phyloP scores from a whole-genome alignment of 2,888 invertebrate species.

The Lepetodrilus schrolli region DNA sequence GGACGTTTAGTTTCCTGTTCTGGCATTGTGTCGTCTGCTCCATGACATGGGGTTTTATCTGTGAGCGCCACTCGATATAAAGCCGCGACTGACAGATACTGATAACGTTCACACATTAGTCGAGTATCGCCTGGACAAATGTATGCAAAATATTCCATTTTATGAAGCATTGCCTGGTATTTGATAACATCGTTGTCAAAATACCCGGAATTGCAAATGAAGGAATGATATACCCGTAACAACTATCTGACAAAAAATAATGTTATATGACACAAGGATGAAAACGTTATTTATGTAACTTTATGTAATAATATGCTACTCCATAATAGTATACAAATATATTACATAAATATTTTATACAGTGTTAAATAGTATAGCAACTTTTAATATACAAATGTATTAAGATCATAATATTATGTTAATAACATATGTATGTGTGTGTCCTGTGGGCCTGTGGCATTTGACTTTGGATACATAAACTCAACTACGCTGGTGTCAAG shows the following conservation, averaged over 20 bases:
- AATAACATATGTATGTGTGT: too few species aligned
- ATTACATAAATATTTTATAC: too few species aligned
- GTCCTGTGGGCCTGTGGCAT: too few species aligned
- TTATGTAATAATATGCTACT: too few species aligned
- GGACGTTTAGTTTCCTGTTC: not conserved
- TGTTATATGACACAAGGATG: not conserved
- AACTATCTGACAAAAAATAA: not conserved
- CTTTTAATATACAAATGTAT: too few species aligned
- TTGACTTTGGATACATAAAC: too few species aligned
- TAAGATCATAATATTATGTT: too few species aligned
- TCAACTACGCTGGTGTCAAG: too few species aligned
- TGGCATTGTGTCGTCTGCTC: constrained; percentile 6
- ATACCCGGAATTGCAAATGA: not conserved
- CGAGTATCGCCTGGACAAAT: not conserved
- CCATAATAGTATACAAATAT: too few species aligned
- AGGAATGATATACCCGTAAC: too few species aligned
- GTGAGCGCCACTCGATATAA: not conserved
- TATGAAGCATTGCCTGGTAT: not conserved
- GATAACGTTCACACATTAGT: not conserved
- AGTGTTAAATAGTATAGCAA: too few species aligned
- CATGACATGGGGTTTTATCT: constrained; percentile 7
- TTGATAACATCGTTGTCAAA: not conserved
- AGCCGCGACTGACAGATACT: not conserved
- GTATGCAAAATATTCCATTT: not conserved
- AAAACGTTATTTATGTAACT: too few species aligned